phyloP scores from a whole-genome alignment of 2,113 vertebrate genomes.

The Petromus typicus region DNA sequence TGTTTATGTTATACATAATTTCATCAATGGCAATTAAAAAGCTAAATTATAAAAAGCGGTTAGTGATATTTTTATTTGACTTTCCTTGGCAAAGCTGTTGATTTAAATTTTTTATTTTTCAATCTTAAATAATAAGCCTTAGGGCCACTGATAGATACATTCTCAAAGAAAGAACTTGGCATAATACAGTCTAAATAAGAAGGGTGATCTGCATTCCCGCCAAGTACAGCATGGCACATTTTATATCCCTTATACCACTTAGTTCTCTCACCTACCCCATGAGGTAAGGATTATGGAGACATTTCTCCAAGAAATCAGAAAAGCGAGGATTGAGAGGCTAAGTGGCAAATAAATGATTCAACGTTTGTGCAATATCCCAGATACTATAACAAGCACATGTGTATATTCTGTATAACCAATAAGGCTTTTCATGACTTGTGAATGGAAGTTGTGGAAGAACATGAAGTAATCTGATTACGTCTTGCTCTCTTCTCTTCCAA shows the following conservation, averaged over 20 bases:
- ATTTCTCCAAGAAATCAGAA: neutral
- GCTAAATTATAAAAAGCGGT: neutral
- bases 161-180: neutral
- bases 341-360: neutral
- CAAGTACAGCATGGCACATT: neutral
- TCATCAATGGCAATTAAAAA: neutral
- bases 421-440: neutral
- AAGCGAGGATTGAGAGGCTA: neutral
- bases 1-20: neutral
- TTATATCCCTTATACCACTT: neutral
- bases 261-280: neutral
- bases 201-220: accelerated
- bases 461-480: neutral
- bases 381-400: neutral
- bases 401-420: neutral
- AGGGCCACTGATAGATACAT: neutral
- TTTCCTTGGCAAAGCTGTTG: neutral
- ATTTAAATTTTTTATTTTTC: conserved; percentile 10
- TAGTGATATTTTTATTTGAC: neutral
- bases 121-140: neutral
- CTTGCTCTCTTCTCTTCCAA: neutral
- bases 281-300: neutral
- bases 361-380: neutral
- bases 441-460: neutral
- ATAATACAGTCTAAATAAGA: neutral